phyloP scores from a whole-genome alignment of 2,113 vertebrate species.

The Oophaga pumilio region DNA sequence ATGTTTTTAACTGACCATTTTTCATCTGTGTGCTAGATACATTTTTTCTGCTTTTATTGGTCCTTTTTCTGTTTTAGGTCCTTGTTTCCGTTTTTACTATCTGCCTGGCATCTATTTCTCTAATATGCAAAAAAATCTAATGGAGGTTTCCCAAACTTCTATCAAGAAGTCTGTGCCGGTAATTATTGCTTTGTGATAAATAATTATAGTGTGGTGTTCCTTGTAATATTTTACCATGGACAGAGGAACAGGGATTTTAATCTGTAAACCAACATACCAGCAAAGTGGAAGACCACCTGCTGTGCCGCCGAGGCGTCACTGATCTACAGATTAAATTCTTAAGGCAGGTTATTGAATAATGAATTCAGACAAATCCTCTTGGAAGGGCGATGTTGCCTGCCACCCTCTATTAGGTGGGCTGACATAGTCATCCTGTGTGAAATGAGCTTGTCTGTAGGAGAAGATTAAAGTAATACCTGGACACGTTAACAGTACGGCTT shows the following conservation, averaged over 20 bases:
- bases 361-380: background rate
- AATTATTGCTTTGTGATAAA: too few species aligned
- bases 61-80: too few species aligned
- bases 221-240: background rate
- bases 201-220: too few species aligned
- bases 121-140: too few species aligned
- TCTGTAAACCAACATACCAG: conserved; percentile 8
- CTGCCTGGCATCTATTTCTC: too few species aligned
- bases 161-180: too few species aligned
- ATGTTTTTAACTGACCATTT: too few species aligned
- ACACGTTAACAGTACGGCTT: background rate
- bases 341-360: background rate
- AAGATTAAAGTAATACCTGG: background rate
- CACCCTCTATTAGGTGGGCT: background rate
- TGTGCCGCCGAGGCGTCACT: background rate
- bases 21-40: too few species aligned
- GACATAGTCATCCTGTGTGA: background rate
- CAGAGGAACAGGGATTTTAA: background rate
- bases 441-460: background rate
- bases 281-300: background rate
- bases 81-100: too few species aligned
- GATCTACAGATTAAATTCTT: background rate
- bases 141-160: too few species aligned
- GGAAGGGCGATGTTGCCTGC: background rate
- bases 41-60: too few species aligned